These are phyloP conservation scores for Neopelma chrysocephalum DNA, from an alignment of 2,797 vertebrate species.

Conservation along the genomic window DNA sequence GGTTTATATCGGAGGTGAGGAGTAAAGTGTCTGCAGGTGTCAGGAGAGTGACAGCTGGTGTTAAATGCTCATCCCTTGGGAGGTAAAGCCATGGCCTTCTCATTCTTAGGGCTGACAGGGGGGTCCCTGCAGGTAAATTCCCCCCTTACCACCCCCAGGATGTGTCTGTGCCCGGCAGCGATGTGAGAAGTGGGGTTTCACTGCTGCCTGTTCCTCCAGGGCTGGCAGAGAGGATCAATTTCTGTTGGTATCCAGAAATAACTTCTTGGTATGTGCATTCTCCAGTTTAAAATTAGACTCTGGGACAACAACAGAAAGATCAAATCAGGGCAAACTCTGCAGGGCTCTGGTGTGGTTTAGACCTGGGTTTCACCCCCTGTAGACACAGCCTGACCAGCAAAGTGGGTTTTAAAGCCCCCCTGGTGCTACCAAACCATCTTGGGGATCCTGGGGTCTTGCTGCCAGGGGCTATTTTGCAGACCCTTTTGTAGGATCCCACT, in stretches of 20 bases:
- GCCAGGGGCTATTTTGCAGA: background rate
- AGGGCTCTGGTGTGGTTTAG: background rate
- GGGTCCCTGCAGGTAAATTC: background rate
- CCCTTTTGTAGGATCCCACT: fast-evolving
- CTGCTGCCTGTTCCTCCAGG: background rate
- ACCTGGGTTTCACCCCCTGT: fast-evolving
- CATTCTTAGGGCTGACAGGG: background rate
- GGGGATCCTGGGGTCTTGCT: background rate
- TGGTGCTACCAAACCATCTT: background rate
- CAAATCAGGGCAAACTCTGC: background rate
- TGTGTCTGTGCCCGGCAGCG: background rate
- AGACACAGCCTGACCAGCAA: background rate
- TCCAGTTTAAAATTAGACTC: constrained; percentile 48
- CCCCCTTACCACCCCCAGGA: background rate
- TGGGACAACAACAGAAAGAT: background rate
- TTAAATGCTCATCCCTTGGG: background rate
- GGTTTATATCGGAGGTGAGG: background rate
- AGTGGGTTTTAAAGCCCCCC: background rate
- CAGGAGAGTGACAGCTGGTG: background rate
- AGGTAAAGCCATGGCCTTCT: background rate
- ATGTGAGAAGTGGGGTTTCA: background rate
- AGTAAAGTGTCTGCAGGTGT: background rate
- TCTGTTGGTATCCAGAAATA: constrained; percentile 1
- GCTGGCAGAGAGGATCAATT: background rate
- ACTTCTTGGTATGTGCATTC: background rate